These are phyloP conservation scores for Brachionus plicatilis DNA, from an alignment of 1,140 invertebrate genomes.

Conservation along the genomic window DNA sequence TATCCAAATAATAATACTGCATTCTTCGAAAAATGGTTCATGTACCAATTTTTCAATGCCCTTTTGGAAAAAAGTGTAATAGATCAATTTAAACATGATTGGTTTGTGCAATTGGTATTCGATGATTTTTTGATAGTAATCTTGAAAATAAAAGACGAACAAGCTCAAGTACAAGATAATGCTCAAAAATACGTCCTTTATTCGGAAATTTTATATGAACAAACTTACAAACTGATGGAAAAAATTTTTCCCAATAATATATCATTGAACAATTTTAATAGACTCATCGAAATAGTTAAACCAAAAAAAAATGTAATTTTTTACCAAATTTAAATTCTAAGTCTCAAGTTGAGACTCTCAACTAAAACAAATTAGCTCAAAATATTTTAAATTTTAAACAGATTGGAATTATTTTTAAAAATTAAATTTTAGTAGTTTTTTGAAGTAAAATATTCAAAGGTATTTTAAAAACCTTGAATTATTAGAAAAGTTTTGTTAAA, in stretches of 20 bases:
- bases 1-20: constrained; percentile 21
- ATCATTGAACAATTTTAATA: background rate
- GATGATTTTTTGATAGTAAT: constrained; percentile 28
- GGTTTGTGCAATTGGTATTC: constrained; percentile 34
- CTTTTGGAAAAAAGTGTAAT: background rate
- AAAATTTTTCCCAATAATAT: constrained; percentile 20
- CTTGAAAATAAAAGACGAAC: background rate
- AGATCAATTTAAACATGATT: constrained; percentile 39
- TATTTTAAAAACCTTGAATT: too few relatives aligned
- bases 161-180: background rate
- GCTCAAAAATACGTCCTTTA: background rate
- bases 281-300: constrained; percentile 23
- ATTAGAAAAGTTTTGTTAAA: too few relatives aligned
- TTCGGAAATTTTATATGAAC: background rate
- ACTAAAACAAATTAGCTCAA: too few relatives aligned
- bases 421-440: too few relatives aligned
- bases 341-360: too few relatives aligned
- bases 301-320: constrained; percentile 28
- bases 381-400: too few relatives aligned
- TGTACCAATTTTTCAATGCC: constrained; percentile 15
- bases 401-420: too few relatives aligned
- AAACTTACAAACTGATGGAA: constrained; percentile 22
- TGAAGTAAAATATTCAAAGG: too few relatives aligned
- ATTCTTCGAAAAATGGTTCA: constrained; percentile 29
- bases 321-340: background rate